Evolutionary conservation across 2,797 vertebrate genomes (phyloP).

Genomic region (Gadopsis bispinosus): DNA sequence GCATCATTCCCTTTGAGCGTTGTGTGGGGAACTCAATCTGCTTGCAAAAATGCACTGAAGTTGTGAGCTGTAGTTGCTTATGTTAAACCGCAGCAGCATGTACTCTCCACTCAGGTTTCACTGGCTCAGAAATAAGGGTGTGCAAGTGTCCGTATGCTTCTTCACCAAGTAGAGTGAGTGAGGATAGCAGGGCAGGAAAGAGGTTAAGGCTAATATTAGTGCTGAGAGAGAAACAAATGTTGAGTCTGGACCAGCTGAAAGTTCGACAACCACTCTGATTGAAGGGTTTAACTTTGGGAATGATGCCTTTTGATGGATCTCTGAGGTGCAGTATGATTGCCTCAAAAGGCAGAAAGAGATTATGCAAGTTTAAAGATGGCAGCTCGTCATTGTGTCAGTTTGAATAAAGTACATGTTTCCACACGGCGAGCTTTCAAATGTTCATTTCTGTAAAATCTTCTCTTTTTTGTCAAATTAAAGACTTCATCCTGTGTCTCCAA

Average conservation of each 20-base stretch:
- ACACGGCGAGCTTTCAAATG: conserved; percentile 62
- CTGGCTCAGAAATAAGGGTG: conserved; percentile 87
- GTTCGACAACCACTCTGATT: conserved; percentile 79
- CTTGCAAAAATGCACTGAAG: conserved; percentile 72
- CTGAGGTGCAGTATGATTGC: conserved; percentile 81
- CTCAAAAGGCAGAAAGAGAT: conserved; percentile 76
- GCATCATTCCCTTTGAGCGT: conserved; percentile 83
- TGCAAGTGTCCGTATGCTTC: conserved; percentile 83
- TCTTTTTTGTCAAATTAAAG: conserved; percentile 67
- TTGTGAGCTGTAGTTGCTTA: conserved; percentile 73
- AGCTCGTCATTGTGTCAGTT: conserved; percentile 77
- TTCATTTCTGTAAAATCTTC: conserved; percentile 64
- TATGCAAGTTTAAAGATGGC: conserved; percentile 77
- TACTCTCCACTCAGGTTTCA: conserved; percentile 78
- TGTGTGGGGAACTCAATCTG: conserved; percentile 67
- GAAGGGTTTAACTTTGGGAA: conserved; percentile 79
- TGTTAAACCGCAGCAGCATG: conserved; percentile 72
- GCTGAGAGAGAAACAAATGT: conserved; percentile 81
- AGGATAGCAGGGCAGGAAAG: conserved; percentile 79
- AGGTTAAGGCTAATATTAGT: conserved; percentile 89
- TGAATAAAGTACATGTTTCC: conserved; percentile 76
- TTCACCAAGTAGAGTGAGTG: conserved; percentile 80
- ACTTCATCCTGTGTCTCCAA: conserved; percentile 68
- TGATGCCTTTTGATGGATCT: conserved; percentile 78
- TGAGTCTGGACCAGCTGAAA: conserved; percentile 73